Conservation (phyloP, 2,797 vertebrate species). For the Coregonus suidteri region DNA sequence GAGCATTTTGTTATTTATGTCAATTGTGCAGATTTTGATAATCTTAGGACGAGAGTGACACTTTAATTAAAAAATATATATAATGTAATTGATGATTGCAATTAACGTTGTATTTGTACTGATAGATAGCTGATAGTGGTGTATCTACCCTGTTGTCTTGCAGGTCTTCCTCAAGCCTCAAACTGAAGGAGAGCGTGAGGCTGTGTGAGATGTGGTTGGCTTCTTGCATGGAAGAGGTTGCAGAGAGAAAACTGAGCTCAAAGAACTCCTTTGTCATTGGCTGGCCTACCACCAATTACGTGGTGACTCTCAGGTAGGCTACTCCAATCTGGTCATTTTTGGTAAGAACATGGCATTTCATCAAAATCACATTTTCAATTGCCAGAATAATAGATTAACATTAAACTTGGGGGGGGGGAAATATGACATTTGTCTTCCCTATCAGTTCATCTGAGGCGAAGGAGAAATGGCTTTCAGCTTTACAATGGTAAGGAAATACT, state of each 20-base stretch:
- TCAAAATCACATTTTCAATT: no score
- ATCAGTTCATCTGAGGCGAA: constrained; percentile 70
- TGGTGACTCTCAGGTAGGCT: constrained; percentile 73
- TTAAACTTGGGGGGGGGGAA: no score
- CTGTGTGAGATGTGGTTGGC: constrained; percentile 71
- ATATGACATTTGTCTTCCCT: constrained; percentile 33
- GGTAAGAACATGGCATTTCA: no score
- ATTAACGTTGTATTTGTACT: not conserved
- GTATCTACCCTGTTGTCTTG: not conserved
- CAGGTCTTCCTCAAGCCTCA: constrained; percentile 74
- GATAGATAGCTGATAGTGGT: not conserved
- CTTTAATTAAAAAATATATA: no score
- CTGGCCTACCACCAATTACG: constrained; percentile 74
- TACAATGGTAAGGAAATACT: constrained; percentile 63
- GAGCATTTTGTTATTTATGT: no score
- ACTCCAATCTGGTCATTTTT: no score
- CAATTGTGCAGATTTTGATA: no score
- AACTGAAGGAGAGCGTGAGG: constrained; percentile 72
- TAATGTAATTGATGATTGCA: no score
- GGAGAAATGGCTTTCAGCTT: constrained; percentile 68
- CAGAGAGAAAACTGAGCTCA: constrained; percentile 64
- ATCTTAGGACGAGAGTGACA: no score
- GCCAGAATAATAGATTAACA: no score
- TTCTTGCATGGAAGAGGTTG: constrained; percentile 65
- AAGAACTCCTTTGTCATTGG: constrained; percentile 74